phyloP scores from a whole-genome alignment of 2,113 vertebrate genomes.

The Andinoacara biseriatus region DNA sequence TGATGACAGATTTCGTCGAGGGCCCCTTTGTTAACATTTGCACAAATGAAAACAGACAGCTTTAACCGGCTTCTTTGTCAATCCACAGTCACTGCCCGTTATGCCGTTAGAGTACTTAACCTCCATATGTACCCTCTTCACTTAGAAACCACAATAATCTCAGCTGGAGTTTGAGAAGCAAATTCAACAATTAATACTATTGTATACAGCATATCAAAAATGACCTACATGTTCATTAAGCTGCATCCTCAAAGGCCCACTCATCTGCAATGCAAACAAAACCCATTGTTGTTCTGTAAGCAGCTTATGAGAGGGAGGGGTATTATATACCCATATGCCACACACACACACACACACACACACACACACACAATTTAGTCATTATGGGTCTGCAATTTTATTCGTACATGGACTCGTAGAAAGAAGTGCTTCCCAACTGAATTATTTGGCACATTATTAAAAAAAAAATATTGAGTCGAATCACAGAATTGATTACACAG shows the following conservation, averaged over 20 bases:
- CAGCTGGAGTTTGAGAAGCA: background rate
- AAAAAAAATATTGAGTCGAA: background rate
- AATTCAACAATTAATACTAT: slow-evolving; percentile 17
- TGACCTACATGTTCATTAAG: slow-evolving; percentile 72
- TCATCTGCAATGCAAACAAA: slow-evolving; percentile 73
- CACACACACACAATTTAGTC: background rate
- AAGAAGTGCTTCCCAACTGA: background rate
- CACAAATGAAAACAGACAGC: slow-evolving; percentile 12
- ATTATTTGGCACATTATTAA: background rate
- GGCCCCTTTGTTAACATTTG: slow-evolving; percentile 30
- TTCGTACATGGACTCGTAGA: background rate
- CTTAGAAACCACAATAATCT: slow-evolving; percentile 9
- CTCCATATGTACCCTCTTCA: background rate
- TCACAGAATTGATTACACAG: slow-evolving; percentile 13
- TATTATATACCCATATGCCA: background rate
- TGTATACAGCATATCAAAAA: slow-evolving; percentile 18
- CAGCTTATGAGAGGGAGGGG: slow-evolving; percentile 44
- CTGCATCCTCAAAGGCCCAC: slow-evolving; percentile 52
- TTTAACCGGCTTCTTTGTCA: slow-evolving; percentile 9
- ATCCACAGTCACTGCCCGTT: background rate
- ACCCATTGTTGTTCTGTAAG: slow-evolving; percentile 67
- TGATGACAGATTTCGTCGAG: background rate
- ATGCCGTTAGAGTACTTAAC: slow-evolving; percentile 32
- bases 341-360: accelerated
- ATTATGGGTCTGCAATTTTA: background rate